These are phyloP conservation scores for Rafetus swinhoei DNA, from an alignment of 2,113 vertebrate genomes.

Conservation along the genomic window DNA sequence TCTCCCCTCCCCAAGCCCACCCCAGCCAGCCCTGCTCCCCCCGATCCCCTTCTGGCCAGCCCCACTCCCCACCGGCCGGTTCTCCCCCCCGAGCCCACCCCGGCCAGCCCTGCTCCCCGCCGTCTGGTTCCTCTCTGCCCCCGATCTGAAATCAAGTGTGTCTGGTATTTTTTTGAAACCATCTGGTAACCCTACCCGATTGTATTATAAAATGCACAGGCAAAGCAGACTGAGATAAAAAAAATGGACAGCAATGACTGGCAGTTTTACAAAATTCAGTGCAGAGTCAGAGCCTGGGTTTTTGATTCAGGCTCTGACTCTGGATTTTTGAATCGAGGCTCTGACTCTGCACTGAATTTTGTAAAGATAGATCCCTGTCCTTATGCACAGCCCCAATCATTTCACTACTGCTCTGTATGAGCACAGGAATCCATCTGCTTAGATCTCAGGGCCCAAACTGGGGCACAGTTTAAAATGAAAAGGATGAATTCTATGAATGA, in stretches of 20 bases:
- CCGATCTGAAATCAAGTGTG: too few species aligned
- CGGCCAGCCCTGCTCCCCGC: too few species aligned
- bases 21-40: too few species aligned
- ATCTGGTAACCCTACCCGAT: not conserved
- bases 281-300: too few species aligned
- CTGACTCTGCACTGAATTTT: not conserved
- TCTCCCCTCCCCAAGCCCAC: too few species aligned
- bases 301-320: too few species aligned
- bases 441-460: not conserved
- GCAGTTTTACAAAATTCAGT: not conserved
- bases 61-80: too few species aligned
- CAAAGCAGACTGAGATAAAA: not conserved
- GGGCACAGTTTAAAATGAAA: not conserved
- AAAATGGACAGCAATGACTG: not conserved
- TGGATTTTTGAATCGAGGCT: too few species aligned
- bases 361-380: not conserved
- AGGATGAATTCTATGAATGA: not conserved
- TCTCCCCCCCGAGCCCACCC: too few species aligned
- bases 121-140: too few species aligned
- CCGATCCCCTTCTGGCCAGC: too few species aligned
- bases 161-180: too few species aligned
- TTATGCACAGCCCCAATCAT: not conserved
- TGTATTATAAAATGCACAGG: constrained; percentile 9
- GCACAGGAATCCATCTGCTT: rapidly evolving
- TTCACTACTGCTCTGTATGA: not conserved